Evolutionary conservation across 2,797 vertebrate genomes (phyloP).

Genomic region (Lutra lutra): DNA sequence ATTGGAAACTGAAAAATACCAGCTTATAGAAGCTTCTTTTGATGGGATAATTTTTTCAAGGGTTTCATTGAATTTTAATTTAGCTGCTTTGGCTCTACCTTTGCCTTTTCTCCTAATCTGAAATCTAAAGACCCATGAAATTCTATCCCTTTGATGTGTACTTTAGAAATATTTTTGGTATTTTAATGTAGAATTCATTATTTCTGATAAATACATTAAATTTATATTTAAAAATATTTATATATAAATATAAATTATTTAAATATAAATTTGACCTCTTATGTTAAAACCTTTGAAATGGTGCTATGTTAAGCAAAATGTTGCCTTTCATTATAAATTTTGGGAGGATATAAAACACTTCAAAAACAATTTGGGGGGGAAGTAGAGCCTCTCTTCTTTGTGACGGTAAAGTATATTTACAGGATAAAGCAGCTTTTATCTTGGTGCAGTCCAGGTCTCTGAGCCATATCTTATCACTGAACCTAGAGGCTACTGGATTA

Average conservation of each 20-base stretch:
- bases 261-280: not conserved
- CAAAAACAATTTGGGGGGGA: not conserved
- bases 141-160: not conserved
- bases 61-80: constrained; percentile 45
- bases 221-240: not conserved
- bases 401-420: not conserved
- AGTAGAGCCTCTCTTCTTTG: not conserved
- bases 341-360: not conserved
- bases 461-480: not conserved
- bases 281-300: constrained; percentile 3
- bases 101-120: not conserved
- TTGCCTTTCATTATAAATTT: not conserved
- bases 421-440: not conserved
- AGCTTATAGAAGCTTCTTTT: not conserved
- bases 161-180: constrained; percentile 37
- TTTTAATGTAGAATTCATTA: constrained; percentile 36
- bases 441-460: not conserved
- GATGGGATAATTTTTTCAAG: constrained; percentile 12
- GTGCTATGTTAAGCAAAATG: not conserved
- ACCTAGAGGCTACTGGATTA: not conserved
- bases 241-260: not conserved
- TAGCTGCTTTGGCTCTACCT: not conserved
- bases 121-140: not conserved
- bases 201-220: constrained; percentile 11
- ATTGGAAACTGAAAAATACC: constrained; percentile 17